A percentile compares a stretch with the other conserved stretches of the same genome.
Conservation (phyloP, 2,797 vertebrate genomes). For the Salmo trutta region DNA sequence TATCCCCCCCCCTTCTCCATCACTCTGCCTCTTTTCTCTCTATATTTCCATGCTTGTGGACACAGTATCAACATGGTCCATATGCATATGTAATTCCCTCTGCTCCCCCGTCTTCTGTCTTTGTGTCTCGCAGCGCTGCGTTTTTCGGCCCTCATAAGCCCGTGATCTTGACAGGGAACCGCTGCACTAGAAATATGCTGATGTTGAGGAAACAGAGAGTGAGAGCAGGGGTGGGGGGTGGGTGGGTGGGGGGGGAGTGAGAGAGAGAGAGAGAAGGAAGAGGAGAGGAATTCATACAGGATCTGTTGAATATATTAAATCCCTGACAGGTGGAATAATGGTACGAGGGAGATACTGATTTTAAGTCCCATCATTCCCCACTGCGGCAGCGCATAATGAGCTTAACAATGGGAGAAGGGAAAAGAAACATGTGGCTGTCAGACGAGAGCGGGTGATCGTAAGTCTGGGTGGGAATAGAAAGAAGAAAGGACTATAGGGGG, state of each 20-base stretch:
- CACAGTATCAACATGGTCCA: background rate
- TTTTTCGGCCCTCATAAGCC: conserved; percentile 11
- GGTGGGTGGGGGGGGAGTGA: too few species aligned
- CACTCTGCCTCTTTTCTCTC: background rate
- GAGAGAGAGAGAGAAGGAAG: conserved; percentile 9
- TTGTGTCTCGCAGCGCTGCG: background rate
- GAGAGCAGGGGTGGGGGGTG: background rate
- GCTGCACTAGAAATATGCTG: conserved; percentile 21
- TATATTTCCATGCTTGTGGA: background rate
- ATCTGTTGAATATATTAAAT: conserved; percentile 44
- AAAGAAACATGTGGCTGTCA: background rate
- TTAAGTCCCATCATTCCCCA: conserved; percentile 35
- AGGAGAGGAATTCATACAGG: conserved; percentile 12
- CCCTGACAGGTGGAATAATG: conserved; percentile 45
- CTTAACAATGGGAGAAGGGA: background rate
- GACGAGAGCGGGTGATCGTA: background rate
- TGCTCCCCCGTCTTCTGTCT: background rate
- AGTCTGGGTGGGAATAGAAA: background rate
- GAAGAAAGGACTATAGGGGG: background rate
- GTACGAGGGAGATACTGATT: conserved; percentile 8
- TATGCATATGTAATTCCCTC: conserved; percentile 8
- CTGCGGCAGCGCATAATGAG: conserved; percentile 36
- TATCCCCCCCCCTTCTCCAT: too few species aligned
- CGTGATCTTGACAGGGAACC: conserved; percentile 37
- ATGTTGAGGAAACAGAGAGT: conserved; percentile 12